A percentile compares a stretch with the other conserved stretches of the same genome.
Evolutionary conservation across 1,140 invertebrate genomes (phyloP).

Genomic region (Lineus longissimus): DNA sequence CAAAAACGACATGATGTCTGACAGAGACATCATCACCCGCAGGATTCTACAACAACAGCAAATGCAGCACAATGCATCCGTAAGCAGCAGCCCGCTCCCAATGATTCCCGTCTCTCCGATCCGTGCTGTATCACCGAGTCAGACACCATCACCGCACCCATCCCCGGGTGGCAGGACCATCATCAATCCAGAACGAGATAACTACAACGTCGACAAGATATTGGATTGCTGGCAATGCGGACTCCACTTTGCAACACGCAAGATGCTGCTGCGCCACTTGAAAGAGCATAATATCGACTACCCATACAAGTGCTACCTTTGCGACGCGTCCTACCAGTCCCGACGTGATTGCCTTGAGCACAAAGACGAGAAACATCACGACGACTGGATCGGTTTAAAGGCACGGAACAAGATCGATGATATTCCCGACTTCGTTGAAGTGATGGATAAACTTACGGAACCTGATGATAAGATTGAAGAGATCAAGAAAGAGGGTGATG

Average conservation of each 20-base stretch:
- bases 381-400: constrained; percentile 47
- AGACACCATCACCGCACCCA: background rate
- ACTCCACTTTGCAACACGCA: constrained; percentile 33
- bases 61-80: too few species aligned
- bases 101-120: too few species aligned
- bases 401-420: constrained; percentile 43
- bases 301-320: constrained; percentile 89
- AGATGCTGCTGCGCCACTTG: constrained; percentile 40
- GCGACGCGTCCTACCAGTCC: constrained; percentile 78
- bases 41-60: too few species aligned
- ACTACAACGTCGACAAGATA: constrained; percentile 39
- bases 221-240: constrained; percentile 44
- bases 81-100: too few species aligned
- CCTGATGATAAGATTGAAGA: constrained; percentile 56
- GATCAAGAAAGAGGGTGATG: constrained; percentile 59
- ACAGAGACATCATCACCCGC: too few species aligned
- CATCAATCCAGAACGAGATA: constrained; percentile 14
- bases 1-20: too few species aligned
- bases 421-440: constrained; percentile 32
- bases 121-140: too few species aligned
- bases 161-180: background rate
- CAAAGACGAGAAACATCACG: constrained; percentile 66
- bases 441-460: constrained; percentile 42
- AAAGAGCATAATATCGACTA: constrained; percentile 59
- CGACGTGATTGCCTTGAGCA: constrained; percentile 77